These are phyloP conservation scores for Drosophila asahinai DNA, from an alignment of 1,140 invertebrate genomes.

Conservation along the genomic window DNA sequence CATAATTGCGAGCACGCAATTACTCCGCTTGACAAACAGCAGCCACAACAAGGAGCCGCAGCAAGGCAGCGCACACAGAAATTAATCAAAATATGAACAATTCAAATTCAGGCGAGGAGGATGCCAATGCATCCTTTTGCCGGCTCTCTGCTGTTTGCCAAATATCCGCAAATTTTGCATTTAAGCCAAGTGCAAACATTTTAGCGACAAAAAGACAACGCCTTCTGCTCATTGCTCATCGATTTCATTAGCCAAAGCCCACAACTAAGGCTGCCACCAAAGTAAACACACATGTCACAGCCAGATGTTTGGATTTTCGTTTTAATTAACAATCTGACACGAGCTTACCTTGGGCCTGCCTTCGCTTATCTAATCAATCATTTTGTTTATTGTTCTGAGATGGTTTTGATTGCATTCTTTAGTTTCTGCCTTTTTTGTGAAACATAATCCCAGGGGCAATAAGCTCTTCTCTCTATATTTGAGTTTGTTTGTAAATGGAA, in stretches of 20 bases:
- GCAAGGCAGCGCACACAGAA: slow-evolving; percentile 1
- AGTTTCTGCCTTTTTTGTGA: not conserved
- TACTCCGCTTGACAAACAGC: slow-evolving; percentile 53
- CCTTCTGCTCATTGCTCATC: slow-evolving; percentile 9
- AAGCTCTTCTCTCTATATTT: not conserved
- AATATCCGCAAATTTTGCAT: slow-evolving; percentile 32
- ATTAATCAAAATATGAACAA: slow-evolving; percentile 44
- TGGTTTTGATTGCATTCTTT: not conserved
- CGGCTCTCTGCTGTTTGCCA: slow-evolving; percentile 16
- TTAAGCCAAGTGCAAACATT: slow-evolving; percentile 47
- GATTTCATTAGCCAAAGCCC: slow-evolving; percentile 9
- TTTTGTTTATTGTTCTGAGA: not conserved
- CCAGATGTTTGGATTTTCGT: not conserved
- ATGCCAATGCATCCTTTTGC: slow-evolving; percentile 18
- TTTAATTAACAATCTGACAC: slow-evolving; percentile 20
- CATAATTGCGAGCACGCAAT: slow-evolving; percentile 48
- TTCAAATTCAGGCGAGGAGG: not conserved
- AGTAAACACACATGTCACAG: slow-evolving; percentile 2
- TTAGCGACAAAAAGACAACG: slow-evolving; percentile 14
- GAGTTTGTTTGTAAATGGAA: not conserved
- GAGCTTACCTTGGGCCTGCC: not conserved
- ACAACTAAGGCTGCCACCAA: not conserved
- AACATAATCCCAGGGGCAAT: not conserved
- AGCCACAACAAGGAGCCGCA: slow-evolving; percentile 20
- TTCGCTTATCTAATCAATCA: not conserved